A percentile compares a stretch with the other conserved stretches of the same genome.
phyloP scores from a whole-genome alignment of 30 jellyfish, hydroid and myxozoan species.

The Nemopilema nomurai region DNA sequence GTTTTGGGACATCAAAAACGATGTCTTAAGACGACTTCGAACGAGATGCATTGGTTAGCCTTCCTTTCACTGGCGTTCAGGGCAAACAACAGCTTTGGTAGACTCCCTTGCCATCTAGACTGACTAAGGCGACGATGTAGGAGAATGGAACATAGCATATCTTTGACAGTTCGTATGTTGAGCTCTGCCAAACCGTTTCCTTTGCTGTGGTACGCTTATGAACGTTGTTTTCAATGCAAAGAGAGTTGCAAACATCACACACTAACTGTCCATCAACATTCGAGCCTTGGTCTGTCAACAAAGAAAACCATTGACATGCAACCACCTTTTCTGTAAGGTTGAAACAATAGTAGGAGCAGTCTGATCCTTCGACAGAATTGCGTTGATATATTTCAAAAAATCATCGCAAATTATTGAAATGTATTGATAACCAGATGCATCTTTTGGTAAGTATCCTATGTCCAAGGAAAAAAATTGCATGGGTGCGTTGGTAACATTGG shows the following conservation, averaged over 20 bases:
- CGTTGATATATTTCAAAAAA: conserved; percentile 41
- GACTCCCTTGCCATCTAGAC: conserved; percentile 19
- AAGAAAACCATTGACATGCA: conserved; percentile 45
- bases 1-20: conserved; percentile 17
- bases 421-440: conserved; percentile 23
- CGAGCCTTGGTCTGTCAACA: conserved; percentile 63
- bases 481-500: conserved; percentile 50
- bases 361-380: conserved; percentile 54
- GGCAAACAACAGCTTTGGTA: conserved; percentile 8
- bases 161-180: conserved; percentile 60
- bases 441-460: conserved; percentile 48
- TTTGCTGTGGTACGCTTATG: conserved; percentile 72
- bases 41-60: conserved; percentile 18
- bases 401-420: conserved; percentile 25
- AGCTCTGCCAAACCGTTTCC: conserved; percentile 66
- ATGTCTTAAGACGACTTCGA: conserved; percentile 61
- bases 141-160: conserved; percentile 48
- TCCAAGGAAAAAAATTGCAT: conserved; percentile 45
- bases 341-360: conserved; percentile 44
- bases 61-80: conserved; percentile 15
- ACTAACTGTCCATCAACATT: conserved; percentile 58
- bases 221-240: conserved; percentile 51
- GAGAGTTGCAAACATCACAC: conserved; percentile 34
- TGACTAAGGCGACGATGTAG: conserved; percentile 42
- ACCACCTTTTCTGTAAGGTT: conserved; percentile 30